Conservation (phyloP, 2,797 vertebrate genomes). For the Micrastur ruficollis region DNA sequence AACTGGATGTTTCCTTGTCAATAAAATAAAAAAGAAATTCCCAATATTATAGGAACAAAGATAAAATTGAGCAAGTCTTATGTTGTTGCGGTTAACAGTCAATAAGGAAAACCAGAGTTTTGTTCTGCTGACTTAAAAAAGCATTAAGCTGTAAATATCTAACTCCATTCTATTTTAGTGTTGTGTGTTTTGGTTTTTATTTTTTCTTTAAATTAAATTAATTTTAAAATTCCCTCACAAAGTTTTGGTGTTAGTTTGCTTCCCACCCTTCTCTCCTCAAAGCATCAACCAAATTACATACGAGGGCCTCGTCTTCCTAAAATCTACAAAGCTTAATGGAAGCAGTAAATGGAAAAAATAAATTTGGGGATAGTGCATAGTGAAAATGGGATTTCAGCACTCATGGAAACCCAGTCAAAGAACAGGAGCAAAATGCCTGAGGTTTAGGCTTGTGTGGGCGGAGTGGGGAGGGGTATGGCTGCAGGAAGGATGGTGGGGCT, state of each 20-base stretch:
- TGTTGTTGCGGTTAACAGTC: constrained; percentile 70
- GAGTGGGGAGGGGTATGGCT: neutral
- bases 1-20: constrained; percentile 49
- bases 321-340: neutral
- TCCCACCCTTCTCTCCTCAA: neutral
- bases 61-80: constrained; percentile 40
- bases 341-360: neutral
- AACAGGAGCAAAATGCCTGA: neutral
- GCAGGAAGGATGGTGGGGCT: neutral
- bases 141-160: constrained; percentile 59
- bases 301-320: neutral
- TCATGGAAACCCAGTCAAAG: neutral
- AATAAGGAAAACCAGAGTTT: constrained; percentile 68
- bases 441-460: neutral
- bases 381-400: neutral
- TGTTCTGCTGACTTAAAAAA: constrained; percentile 61
- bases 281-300: neutral
- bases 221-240: neutral
- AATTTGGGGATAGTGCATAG: neutral
- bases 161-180: constrained; percentile 50
- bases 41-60: constrained; percentile 62
- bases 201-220: constrained; percentile 23
- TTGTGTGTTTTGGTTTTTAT: neutral
- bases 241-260: constrained; percentile 7
- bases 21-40: constrained; percentile 63